Percentiles rank a stretch among this genome's conserved stretches.
These are phyloP conservation scores for Lepidonotus clava DNA, from an alignment of 2,888 invertebrate genomes.

Conservation along the genomic window DNA sequence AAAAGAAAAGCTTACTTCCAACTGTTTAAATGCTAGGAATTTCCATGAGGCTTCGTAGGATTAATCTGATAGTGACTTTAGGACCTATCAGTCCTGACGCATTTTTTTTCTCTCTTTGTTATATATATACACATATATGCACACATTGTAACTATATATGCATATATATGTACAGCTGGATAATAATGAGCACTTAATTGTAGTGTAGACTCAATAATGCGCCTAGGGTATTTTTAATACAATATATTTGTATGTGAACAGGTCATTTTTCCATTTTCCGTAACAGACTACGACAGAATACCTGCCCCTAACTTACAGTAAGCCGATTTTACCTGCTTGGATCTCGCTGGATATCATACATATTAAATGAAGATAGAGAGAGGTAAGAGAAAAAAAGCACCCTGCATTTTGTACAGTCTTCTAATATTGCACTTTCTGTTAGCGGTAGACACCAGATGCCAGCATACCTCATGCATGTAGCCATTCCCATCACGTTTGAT, in stretches of 20 bases:
- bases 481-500: neutral
- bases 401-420: slow-evolving; percentile 35
- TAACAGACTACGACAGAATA: too few relatives aligned
- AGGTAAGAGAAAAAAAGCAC: neutral
- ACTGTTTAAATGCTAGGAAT: slow-evolving; percentile 28
- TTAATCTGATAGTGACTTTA: neutral
- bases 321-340: neutral
- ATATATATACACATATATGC: neutral
- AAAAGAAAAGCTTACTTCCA: neutral
- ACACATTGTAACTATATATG: neutral
- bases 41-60: neutral
- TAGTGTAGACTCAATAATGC: neutral
- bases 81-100: neutral
- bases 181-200: too few relatives aligned
- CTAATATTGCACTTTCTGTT: slow-evolving; percentile 45
- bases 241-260: too few relatives aligned
- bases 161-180: neutral
- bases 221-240: neutral
- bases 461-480: neutral
- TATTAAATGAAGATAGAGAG: neutral
- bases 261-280: too few relatives aligned
- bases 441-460: neutral
- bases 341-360: neutral
- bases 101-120: neutral
- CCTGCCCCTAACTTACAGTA: too few relatives aligned